phyloP scores from a whole-genome alignment of 2,797 vertebrate species.

The Cacajao melanocephalus region DNA sequence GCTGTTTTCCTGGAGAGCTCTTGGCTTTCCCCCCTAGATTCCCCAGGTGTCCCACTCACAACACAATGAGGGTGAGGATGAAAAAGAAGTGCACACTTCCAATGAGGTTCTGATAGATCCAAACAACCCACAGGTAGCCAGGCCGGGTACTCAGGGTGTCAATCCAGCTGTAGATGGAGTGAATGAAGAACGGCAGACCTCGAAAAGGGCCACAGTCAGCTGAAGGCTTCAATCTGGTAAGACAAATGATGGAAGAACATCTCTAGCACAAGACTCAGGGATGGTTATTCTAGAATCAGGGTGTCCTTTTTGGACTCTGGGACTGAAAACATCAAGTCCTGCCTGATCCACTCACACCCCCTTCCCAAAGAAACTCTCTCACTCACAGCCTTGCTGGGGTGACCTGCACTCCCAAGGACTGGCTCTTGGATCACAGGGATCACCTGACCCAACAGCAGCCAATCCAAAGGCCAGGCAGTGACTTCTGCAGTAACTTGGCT shows the following conservation, averaged over 20 bases:
- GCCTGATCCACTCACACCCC: neutral
- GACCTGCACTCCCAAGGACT: neutral
- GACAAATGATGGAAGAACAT: neutral
- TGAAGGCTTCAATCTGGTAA: slow-evolving; percentile 91
- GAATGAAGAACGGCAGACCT: slow-evolving; percentile 87
- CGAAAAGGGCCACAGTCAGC: slow-evolving; percentile 92
- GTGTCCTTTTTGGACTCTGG: neutral
- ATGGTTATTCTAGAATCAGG: neutral
- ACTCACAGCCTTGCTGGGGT: neutral
- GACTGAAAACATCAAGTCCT: neutral
- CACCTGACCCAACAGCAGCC: neutral
- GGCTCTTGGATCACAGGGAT: neutral
- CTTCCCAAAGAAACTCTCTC: neutral
- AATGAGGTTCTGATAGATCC: slow-evolving; percentile 93
- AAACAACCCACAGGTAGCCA: slow-evolving; percentile 87
- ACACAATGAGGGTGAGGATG: slow-evolving; percentile 86
- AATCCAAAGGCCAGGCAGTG: neutral
- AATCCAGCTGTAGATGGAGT: slow-evolving; percentile 89
- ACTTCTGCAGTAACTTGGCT: neutral
- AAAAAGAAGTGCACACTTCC: slow-evolving; percentile 94
- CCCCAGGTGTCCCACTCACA: slow-evolving; percentile 87
- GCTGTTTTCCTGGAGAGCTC: neutral
- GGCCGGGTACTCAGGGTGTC: slow-evolving; percentile 67
- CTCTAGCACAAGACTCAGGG: neutral
- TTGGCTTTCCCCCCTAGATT: neutral